Evolutionary conservation across 2,113 vertebrate species (phyloP).

Genomic region (Labeo rohita): DNA sequence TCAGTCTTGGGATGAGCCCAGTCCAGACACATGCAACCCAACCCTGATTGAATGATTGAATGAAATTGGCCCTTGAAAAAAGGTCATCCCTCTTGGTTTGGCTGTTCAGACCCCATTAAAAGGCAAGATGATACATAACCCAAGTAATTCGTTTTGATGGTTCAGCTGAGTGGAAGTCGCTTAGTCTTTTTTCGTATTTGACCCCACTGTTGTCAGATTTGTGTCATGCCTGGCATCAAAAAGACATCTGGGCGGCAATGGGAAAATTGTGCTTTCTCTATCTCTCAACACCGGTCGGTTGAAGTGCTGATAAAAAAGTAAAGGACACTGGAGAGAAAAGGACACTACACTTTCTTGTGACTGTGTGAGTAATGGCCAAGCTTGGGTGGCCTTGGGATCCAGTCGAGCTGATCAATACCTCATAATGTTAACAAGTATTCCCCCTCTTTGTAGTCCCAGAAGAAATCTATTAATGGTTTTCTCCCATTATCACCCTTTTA

Average conservation of each 20-base stretch:
- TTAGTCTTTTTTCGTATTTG: constrained; percentile 50
- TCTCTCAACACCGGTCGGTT: not conserved
- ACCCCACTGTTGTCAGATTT: constrained; percentile 63
- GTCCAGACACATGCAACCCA: constrained; percentile 13
- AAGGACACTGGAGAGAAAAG: constrained; percentile 26
- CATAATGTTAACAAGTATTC: constrained; percentile 80
- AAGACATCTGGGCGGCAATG: constrained; percentile 61
- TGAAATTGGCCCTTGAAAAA: constrained; percentile 58
- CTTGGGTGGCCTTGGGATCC: constrained; percentile 70
- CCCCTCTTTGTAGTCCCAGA: constrained; percentile 69
- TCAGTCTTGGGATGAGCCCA: not conserved
- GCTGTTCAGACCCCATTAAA: constrained; percentile 68
- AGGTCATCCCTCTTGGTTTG: constrained; percentile 63
- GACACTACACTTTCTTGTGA: constrained; percentile 59
- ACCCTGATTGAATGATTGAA: constrained; percentile 42
- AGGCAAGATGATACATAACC: constrained; percentile 65
- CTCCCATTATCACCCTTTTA: constrained; percentile 57
- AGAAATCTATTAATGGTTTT: constrained; percentile 76
- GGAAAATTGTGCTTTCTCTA: constrained; percentile 30
- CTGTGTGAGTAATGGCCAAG: constrained; percentile 73
- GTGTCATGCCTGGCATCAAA: constrained; percentile 59
- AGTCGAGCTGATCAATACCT: constrained; percentile 74
- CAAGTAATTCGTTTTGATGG: constrained; percentile 69
- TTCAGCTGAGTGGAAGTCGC: constrained; percentile 65
- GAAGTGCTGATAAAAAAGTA: constrained; percentile 42